A percentile compares a stretch with the other conserved stretches of the same genome.
Evolutionary conservation across 2,888 invertebrate species (phyloP).

Genomic region (Chrysomela aeneicollis): DNA sequence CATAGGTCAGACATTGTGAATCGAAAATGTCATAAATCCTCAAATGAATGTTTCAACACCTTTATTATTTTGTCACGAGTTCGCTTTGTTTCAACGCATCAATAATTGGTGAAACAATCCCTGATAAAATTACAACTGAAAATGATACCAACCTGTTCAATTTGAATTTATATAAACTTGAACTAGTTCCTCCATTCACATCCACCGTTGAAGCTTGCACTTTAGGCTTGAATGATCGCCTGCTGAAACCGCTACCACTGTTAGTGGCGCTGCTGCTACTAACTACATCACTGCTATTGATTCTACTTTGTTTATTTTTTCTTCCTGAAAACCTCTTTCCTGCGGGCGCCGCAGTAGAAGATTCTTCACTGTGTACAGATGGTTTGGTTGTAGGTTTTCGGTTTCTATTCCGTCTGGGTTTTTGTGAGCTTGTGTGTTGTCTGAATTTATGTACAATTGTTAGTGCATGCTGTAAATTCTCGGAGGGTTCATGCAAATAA

Average conservation of each 20-base stretch:
- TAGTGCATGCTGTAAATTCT: slow-evolving; percentile 45
- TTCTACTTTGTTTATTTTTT: slow-evolving; percentile 51
- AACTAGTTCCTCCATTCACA: slow-evolving; percentile 64
- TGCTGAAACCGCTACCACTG: slow-evolving; percentile 59
- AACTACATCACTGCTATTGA: slow-evolving; percentile 30
- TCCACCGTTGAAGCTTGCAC: slow-evolving; percentile 66
- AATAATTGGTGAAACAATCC: too few relatives aligned
- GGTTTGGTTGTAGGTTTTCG: slow-evolving; percentile 66
- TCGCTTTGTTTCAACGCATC: too few relatives aligned
- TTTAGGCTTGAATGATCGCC: slow-evolving; percentile 76
- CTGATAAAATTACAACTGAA: too few relatives aligned
- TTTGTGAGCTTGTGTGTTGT: slow-evolving; percentile 57
- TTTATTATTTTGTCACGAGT: too few relatives aligned
- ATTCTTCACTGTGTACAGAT: slow-evolving; percentile 70
- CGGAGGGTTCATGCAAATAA: slow-evolving; percentile 27
- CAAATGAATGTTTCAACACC: too few relatives aligned
- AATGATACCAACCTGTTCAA: slow-evolving; percentile 64
- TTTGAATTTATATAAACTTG: slow-evolving; percentile 77
- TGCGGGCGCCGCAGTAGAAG: slow-evolving; percentile 57
- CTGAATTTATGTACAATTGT: slow-evolving; percentile 61
- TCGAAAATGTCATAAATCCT: too few relatives aligned
- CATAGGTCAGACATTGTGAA: too few relatives aligned
- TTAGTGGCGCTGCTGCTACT: slow-evolving; percentile 52
- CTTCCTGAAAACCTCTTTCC: slow-evolving; percentile 65
- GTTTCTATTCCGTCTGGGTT: slow-evolving; percentile 60